These are phyloP conservation scores for Lutraria lutraria DNA, from an alignment of 2,888 invertebrate species.

Conservation along the genomic window DNA sequence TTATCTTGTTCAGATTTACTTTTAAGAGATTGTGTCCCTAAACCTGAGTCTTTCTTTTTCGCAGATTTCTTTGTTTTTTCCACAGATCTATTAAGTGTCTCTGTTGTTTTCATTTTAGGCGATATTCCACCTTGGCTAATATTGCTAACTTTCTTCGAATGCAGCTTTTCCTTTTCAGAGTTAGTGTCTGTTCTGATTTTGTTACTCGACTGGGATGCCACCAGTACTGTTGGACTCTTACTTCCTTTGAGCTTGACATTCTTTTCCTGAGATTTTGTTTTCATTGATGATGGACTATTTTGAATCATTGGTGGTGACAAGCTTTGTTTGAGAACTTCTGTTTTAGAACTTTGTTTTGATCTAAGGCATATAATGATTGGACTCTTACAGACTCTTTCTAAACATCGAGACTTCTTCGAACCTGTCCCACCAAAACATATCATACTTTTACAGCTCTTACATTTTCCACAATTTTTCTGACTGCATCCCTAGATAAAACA, in stretches of 20 bases:
- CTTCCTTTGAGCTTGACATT: background rate
- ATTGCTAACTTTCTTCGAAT: background rate
- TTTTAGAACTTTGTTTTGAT: background rate
- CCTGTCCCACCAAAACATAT: constrained; percentile 44
- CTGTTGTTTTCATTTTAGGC: background rate
- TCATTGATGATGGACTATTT: background rate
- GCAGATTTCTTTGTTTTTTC: background rate
- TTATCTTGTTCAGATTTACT: background rate
- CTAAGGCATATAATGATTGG: background rate
- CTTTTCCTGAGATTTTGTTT: background rate
- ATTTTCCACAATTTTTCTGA: constrained; percentile 44
- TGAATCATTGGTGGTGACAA: background rate
- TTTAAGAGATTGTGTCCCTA: background rate
- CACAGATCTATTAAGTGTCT: background rate
- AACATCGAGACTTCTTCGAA: constrained; percentile 26
- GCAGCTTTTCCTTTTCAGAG: background rate
- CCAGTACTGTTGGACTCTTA: background rate
- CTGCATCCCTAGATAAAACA: constrained; percentile 34
- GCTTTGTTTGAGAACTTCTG: background rate
- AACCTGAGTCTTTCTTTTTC: background rate
- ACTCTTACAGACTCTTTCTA: constrained; percentile 22
- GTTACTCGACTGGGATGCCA: background rate
- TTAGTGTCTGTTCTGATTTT: background rate
- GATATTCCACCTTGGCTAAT: background rate
- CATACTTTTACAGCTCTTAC: constrained; percentile 37